These are phyloP conservation scores for Natrix natrix DNA, from an alignment of 2,797 vertebrate species.

Conservation along the genomic window DNA sequence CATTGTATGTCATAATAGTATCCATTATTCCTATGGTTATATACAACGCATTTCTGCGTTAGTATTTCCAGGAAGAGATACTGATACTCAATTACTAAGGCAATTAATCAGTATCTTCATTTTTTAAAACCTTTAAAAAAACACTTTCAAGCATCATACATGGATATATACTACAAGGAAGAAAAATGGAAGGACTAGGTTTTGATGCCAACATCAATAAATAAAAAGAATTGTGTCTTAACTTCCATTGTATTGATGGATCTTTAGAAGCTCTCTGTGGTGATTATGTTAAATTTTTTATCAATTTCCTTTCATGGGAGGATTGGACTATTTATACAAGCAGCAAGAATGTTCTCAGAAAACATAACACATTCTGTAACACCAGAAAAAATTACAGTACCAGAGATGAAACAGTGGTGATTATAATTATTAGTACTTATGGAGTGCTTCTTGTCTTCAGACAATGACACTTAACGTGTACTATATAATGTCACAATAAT, in stretches of 20 bases:
- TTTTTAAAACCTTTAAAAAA: constrained; percentile 20
- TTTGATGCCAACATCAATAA: constrained; percentile 43
- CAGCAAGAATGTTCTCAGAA: constrained; percentile 43
- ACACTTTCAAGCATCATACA: constrained; percentile 29
- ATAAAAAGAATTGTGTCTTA: constrained; percentile 45
- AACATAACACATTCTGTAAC: constrained; percentile 35
- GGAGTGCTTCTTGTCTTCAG: constrained; percentile 11
- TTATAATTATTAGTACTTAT: background rate
- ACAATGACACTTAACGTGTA: constrained; percentile 26
- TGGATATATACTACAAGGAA: constrained; percentile 46
- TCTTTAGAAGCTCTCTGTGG: constrained; percentile 37
- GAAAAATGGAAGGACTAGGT: constrained; percentile 42
- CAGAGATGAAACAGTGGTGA: constrained; percentile 33
- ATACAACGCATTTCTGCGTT: constrained; percentile 39
- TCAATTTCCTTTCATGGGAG: constrained; percentile 52
- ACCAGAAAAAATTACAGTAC: constrained; percentile 19
- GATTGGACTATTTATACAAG: constrained; percentile 55
- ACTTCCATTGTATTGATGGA: constrained; percentile 26
- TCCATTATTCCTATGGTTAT: no score
- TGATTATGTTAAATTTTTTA: constrained; percentile 47
- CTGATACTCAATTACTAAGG: constrained; percentile 31
- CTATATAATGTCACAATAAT: background rate
- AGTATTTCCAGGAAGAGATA: constrained; percentile 32
- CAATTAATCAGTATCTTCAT: constrained; percentile 41
- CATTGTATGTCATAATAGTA: no score